A percentile compares a stretch with the other conserved stretches of the same genome.
These are phyloP conservation scores for Pterocles orientalis DNA, from an alignment of 2,113 vertebrate species.

Conservation along the genomic window DNA sequence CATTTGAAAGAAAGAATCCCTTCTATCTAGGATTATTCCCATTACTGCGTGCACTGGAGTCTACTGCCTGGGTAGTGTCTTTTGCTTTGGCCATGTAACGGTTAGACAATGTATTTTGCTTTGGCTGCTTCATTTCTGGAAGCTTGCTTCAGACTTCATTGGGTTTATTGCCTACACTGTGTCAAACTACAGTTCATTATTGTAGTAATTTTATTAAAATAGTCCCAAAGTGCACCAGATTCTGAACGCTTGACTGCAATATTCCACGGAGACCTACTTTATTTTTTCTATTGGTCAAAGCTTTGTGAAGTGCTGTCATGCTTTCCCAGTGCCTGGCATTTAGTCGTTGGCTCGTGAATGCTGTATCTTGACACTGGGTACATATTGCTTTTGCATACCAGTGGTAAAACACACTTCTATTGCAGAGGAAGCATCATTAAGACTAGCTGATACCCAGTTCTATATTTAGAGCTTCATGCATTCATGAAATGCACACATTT, in stretches of 20 bases:
- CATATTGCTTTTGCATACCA: neutral
- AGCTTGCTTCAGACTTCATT: constrained; percentile 59
- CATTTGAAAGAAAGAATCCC: neutral
- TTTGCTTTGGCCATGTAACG: neutral
- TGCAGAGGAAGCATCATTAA: neutral
- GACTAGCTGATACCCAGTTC: constrained; percentile 12
- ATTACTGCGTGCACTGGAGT: neutral
- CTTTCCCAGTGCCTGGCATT: neutral
- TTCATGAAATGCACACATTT: constrained; percentile 30
- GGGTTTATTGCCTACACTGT: constrained; percentile 42
- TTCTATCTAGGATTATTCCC: neutral
- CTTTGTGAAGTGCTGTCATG: neutral
- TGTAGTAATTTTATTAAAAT: constrained; percentile 40
- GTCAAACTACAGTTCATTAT: constrained; percentile 50
- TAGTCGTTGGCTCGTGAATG: neutral
- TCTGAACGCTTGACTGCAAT: constrained; percentile 26
- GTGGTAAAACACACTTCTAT: neutral
- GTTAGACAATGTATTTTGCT: neutral
- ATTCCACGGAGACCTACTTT: neutral
- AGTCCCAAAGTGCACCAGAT: constrained; percentile 16
- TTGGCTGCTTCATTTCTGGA: constrained; percentile 26
- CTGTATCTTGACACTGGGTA: fast-evolving
- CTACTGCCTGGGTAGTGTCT: neutral
- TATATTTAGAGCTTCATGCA: constrained; percentile 38
- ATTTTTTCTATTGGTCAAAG: constrained; percentile 43